Base-by-base conservation (phyloP, 2,113 vertebrate genomes). In the Castor canadensis region DNA sequence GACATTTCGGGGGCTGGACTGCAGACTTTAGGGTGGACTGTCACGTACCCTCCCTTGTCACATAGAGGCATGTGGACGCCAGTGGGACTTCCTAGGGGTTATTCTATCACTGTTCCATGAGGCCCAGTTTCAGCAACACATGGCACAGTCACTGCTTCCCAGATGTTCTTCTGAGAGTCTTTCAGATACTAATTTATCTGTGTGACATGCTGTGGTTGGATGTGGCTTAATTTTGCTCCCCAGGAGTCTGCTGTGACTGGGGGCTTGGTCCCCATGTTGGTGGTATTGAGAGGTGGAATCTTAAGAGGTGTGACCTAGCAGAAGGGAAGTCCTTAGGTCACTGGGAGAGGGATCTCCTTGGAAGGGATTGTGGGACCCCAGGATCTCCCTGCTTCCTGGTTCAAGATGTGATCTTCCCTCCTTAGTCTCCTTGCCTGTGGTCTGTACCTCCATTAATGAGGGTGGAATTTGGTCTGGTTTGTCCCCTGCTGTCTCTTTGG, bases 81-180 rank as follows among this genome's bases (percentile, higher is more conserved):
- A 3, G 6, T 0, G 13, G 47, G 67, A 3, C 6, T 28, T 1
- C 4, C 47, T 0, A 19, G 10, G 19, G 82, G 35, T 5, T 4
- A 15, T 10, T n/a, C 30, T 5, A 1, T n/a, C 40, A 1, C 8
- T 12, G 60, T 24, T 38, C 17, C 26, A 8, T 0, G 3, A 17
- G 35, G 45, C 43, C 35, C 30, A 4, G 47, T 56, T 30, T 32
- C 49, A 22, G 58, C 47, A 30, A 20, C 77, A 10, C 15, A 0
- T 0, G 0, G 19, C 38, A 2, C 40, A 7, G 20, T 6, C 80
- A 32, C 2, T 1, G 5, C 0, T 0, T 24, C 47, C 76, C 35
- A 0, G 69, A 38, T 9, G 60, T 12, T 20, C n/a, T 56, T 24
- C 64, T 6, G 69, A 35, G 40, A 10, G 0, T 0, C 5, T 26